Percentiles rank a stretch among this genome's conserved stretches.
Conservation (phyloP, 2,888 invertebrate genomes). For the Alloscopus bannaensis region DNA sequence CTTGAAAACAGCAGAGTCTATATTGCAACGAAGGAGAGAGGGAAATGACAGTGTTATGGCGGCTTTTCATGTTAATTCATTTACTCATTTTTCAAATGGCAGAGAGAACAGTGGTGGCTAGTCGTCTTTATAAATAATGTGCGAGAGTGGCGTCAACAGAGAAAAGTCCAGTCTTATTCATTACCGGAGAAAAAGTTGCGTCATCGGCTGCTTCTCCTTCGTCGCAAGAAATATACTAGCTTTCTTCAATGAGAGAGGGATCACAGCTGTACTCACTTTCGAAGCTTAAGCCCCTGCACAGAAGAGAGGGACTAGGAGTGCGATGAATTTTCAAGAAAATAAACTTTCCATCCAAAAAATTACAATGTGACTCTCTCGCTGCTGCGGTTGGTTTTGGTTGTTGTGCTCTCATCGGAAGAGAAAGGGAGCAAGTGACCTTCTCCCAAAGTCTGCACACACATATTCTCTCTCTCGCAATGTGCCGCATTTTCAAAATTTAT, state of each 20-base stretch:
- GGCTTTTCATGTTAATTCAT: constrained; percentile 23
- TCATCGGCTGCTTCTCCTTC: neutral
- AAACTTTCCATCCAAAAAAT: constrained; percentile 4
- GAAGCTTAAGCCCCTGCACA: too few species aligned
- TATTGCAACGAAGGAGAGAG: neutral
- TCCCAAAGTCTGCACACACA: neutral
- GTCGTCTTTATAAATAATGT: constrained; percentile 16
- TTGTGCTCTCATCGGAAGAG: too few species aligned
- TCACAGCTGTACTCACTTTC: too few species aligned
- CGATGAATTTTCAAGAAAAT: neutral
- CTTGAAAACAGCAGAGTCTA: too few species aligned
- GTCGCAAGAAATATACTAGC: too few species aligned
- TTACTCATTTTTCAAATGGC: constrained; percentile 21
- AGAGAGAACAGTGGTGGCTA: neutral
- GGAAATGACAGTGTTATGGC: too few species aligned
- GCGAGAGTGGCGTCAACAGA: constrained; percentile 3
- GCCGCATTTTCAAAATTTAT: too few species aligned
- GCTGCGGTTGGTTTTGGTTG: too few species aligned
- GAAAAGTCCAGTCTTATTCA: constrained; percentile 5
- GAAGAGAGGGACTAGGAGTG: too few species aligned
- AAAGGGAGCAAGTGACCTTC: too few species aligned
- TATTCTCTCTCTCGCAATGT: neutral
- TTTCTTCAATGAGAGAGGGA: too few species aligned
- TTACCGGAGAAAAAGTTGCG: neutral
- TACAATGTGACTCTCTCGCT: too few species aligned